phyloP scores from a whole-genome alignment of 2,113 vertebrate genomes.

The Gyps fulvus region DNA sequence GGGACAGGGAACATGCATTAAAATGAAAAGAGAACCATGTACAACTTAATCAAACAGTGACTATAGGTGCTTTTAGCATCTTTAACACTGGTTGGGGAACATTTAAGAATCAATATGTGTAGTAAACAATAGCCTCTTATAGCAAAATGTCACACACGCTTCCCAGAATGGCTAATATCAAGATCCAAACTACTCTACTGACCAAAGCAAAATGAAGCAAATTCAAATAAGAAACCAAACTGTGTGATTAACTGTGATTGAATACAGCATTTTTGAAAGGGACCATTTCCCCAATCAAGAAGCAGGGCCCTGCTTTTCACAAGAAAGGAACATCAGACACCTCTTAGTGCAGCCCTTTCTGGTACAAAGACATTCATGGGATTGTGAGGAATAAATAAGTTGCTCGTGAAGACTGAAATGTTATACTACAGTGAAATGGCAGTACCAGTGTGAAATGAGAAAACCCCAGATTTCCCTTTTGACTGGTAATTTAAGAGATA shows the following conservation, averaged over 20 bases:
- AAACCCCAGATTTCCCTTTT: conserved; percentile 30
- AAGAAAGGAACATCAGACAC: not conserved
- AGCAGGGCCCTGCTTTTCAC: not conserved
- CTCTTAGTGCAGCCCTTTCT: not conserved
- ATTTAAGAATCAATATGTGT: conserved; percentile 62
- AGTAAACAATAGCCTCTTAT: conserved; percentile 50
- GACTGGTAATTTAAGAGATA: conserved; percentile 42
- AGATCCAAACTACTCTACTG: conserved; percentile 47
- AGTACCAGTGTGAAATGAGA: not conserved
- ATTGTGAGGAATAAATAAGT: not conserved
- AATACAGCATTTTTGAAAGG: not conserved
- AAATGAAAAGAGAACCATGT: conserved; percentile 52
- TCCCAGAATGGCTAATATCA: conserved; percentile 62
- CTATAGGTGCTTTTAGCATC: conserved; percentile 56
- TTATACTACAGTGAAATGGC: not conserved
- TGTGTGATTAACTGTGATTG: conserved; percentile 5
- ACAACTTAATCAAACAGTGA: conserved; percentile 64
- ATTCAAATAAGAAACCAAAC: conserved; percentile 34
- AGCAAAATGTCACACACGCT: conserved; percentile 61
- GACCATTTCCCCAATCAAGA: not conserved
- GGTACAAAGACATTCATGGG: not conserved
- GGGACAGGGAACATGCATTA: conserved; percentile 47
- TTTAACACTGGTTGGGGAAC: conserved; percentile 55
- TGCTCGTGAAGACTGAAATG: not conserved
- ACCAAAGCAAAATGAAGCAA: conserved; percentile 52